Evolutionary conservation across 1,140 invertebrate species (phyloP).

Genomic region (Leucophenga varia): DNA sequence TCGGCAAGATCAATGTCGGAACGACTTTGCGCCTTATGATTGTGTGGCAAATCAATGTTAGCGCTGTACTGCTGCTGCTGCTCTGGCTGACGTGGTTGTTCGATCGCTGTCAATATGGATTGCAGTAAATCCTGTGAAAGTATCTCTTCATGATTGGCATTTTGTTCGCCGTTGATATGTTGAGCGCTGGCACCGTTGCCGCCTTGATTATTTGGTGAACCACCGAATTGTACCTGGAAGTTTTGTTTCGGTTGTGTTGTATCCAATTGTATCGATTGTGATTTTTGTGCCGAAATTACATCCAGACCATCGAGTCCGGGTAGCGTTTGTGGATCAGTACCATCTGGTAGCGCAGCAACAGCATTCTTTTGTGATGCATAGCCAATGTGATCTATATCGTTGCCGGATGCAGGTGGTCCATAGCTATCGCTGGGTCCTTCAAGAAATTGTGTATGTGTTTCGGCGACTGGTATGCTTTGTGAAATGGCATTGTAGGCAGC

Average conservation of each 20-base stretch:
- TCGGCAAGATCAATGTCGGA: constrained; percentile 33
- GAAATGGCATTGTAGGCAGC: constrained; percentile 39
- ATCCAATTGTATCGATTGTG: constrained; percentile 52
- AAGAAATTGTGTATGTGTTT: constrained; percentile 55
- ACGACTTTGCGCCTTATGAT: constrained; percentile 40
- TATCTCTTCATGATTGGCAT: constrained; percentile 68
- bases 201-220: constrained; percentile 46
- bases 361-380: constrained; percentile 45
- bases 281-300: constrained; percentile 59
- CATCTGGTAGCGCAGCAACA: constrained; percentile 38
- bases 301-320: constrained; percentile 51
- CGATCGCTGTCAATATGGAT: constrained; percentile 73
- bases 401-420: constrained; percentile 40
- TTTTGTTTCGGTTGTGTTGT: constrained; percentile 60
- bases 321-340: constrained; percentile 35
- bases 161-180: constrained; percentile 35
- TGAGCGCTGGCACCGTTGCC: constrained; percentile 30
- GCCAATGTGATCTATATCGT: constrained; percentile 35
- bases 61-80: constrained; percentile 18
- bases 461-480: constrained; percentile 51
- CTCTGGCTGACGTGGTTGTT: constrained; percentile 59
- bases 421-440: constrained; percentile 33
- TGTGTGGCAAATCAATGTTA: constrained; percentile 16
- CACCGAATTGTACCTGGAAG: constrained; percentile 74
- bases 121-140: constrained; percentile 75